phyloP scores from a whole-genome alignment of 1,140 invertebrate species.

The Zaprionus kolodkinae region DNA sequence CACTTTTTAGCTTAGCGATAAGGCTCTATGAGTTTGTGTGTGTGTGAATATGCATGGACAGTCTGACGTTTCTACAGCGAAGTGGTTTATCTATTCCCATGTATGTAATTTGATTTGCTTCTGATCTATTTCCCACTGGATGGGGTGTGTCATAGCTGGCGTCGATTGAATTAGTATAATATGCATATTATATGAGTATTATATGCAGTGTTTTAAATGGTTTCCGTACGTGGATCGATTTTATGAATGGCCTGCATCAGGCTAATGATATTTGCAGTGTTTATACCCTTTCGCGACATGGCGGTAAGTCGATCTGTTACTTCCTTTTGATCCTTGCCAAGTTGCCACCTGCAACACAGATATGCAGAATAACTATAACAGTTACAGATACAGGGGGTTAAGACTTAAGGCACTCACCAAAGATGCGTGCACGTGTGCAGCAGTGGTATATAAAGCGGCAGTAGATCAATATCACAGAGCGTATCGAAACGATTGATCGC shows the following conservation, averaged over 20 bases:
- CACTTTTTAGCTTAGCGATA: slow-evolving; percentile 68
- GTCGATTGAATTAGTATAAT: neutral
- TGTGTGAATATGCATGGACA: neutral
- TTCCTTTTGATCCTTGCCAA: slow-evolving; percentile 87
- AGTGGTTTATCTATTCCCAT: neutral
- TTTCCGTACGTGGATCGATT: slow-evolving; percentile 84
- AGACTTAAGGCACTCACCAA: slow-evolving; percentile 84
- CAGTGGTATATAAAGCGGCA: slow-evolving; percentile 89
- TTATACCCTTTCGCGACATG: slow-evolving; percentile 87
- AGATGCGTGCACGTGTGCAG: slow-evolving; percentile 88
- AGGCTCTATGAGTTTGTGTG: slow-evolving; percentile 11
- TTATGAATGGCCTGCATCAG: slow-evolving; percentile 87
- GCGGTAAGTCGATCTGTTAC: slow-evolving; percentile 87
- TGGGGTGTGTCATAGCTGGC: neutral
- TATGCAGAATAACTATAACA: neutral
- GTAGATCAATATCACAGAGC: slow-evolving; percentile 88
- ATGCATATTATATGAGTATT: neutral
- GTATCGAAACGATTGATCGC: slow-evolving; percentile 88
- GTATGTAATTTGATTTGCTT: neutral
- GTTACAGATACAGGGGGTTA: neutral
- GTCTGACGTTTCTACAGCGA: neutral
- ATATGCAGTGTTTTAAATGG: slow-evolving; percentile 50
- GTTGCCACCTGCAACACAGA: slow-evolving; percentile 85
- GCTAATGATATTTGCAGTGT: slow-evolving; percentile 85
- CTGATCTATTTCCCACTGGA: neutral